Conservation (phyloP, 2,888 invertebrate genomes). For the Leucophenga montana region DNA sequence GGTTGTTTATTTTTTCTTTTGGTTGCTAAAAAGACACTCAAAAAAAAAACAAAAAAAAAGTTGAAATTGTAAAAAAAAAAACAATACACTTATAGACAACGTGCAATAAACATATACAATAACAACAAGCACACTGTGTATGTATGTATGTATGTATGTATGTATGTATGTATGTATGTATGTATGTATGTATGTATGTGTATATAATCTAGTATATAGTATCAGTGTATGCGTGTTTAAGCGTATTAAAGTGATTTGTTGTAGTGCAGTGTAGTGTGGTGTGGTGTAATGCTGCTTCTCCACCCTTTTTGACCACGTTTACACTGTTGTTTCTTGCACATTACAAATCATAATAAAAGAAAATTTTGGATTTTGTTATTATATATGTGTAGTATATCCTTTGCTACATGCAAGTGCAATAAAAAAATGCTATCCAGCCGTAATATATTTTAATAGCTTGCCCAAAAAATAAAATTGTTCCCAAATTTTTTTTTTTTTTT, state of each 20-base stretch:
- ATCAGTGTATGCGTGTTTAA: too few relatives aligned
- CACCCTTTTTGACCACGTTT: not conserved
- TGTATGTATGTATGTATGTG: too few relatives aligned
- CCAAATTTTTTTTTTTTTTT: not conserved
- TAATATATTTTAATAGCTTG: too few relatives aligned
- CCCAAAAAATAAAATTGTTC: not conserved
- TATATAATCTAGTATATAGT: too few relatives aligned
- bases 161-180: not conserved
- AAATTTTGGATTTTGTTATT: not conserved
- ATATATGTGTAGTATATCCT: too few relatives aligned
- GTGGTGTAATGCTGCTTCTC: not conserved
- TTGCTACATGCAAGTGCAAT: too few relatives aligned
- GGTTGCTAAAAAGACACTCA: slow-evolving; percentile 1
- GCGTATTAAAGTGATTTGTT: slow-evolving; percentile 11
- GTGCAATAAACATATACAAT: not conserved
- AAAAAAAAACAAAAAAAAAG: slow-evolving; percentile 2
- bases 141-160: not conserved
- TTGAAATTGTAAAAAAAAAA: not conserved
- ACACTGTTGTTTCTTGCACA: not conserved
- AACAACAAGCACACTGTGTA: not conserved
- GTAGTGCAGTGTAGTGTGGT: not conserved
- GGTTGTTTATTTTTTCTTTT: slow-evolving; percentile 29
- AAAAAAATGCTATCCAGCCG: too few relatives aligned
- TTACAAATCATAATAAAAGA: slow-evolving; percentile 5
- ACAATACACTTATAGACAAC: not conserved